phyloP scores from a whole-genome alignment of 2,113 vertebrate genomes.

The Siniperca chuatsi region DNA sequence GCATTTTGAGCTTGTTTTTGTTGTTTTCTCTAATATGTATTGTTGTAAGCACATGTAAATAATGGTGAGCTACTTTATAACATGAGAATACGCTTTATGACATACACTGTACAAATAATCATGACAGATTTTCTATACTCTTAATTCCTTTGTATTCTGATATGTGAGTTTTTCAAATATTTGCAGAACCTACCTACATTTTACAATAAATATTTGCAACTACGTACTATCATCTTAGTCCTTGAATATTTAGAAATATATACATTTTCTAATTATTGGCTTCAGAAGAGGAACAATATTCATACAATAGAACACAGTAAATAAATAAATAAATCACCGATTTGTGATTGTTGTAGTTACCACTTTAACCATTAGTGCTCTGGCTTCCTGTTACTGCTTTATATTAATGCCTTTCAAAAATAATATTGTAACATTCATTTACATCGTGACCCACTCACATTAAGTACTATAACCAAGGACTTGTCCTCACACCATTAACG shows the following conservation, averaged over 20 bases:
- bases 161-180: background rate
- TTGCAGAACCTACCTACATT: background rate
- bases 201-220: slow-evolving; percentile 53
- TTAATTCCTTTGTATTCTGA: background rate
- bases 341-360: background rate
- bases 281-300: background rate
- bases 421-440: background rate
- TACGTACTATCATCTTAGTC: background rate
- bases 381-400: background rate
- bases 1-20: background rate
- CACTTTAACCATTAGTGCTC: background rate
- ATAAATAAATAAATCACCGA: background rate
- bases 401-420: background rate
- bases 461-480: background rate
- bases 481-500: too few species aligned
- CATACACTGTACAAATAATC: slow-evolving; percentile 4
- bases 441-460: background rate
- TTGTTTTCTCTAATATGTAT: background rate
- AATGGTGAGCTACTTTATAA: slow-evolving; percentile 11
- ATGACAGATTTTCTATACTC: background rate
- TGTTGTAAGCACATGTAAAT: slow-evolving; percentile 11
- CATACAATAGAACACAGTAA: background rate
- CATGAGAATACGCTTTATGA: background rate
- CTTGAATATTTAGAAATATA: background rate
- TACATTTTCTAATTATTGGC: background rate